Evolutionary conservation across 2,113 vertebrate species (phyloP).

Genomic region (Talpa occidentalis): DNA sequence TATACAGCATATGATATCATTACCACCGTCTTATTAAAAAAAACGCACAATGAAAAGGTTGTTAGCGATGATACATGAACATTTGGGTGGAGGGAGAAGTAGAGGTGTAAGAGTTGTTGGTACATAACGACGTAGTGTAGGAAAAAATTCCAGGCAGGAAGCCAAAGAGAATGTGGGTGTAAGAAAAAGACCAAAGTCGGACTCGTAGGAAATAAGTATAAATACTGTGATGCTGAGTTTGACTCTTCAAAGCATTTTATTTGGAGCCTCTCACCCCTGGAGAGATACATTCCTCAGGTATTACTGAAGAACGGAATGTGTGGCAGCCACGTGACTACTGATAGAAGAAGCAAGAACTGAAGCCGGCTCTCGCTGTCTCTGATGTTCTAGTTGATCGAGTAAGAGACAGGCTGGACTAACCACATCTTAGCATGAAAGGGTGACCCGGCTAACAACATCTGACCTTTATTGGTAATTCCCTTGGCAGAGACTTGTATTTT

Average conservation of each 20-base stretch:
- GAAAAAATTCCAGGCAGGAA: conserved; percentile 2
- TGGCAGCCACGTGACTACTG: background rate
- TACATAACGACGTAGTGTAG: background rate
- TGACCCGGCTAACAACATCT: background rate
- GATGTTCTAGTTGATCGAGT: background rate
- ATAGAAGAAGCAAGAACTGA: background rate
- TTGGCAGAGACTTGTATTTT: background rate
- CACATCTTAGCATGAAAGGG: background rate
- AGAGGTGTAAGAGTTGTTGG: background rate
- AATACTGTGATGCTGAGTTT: background rate
- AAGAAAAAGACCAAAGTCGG: background rate
- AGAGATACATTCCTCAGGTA: background rate
- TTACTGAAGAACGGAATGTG: background rate
- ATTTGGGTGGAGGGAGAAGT: background rate
- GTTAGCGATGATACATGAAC: background rate
- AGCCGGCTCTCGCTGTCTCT: background rate
- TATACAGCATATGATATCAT: background rate
- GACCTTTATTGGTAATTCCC: background rate
- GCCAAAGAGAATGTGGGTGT: background rate
- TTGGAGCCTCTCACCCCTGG: background rate
- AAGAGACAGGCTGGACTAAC: background rate
- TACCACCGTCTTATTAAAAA: background rate
- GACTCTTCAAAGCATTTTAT: background rate
- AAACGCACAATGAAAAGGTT: conserved; percentile 5
- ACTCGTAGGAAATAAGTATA: background rate